Conservation (phyloP, 92 coral and sea anemone genomes). For the Paramuricea clavata region DNA sequence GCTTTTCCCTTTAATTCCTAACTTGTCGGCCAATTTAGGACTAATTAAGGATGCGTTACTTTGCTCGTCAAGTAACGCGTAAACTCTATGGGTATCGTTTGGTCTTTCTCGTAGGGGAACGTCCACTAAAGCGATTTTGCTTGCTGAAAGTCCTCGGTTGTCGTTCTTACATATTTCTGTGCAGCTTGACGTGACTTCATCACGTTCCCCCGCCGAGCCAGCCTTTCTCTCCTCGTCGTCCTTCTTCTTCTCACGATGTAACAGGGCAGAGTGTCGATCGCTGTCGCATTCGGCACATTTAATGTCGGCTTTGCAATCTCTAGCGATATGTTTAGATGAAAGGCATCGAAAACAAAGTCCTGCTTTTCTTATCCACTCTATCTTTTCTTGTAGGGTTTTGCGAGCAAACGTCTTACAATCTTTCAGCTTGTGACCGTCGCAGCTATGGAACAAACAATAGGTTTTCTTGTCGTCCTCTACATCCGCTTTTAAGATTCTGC, state of each 20-base stretch:
- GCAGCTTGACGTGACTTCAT: no score
- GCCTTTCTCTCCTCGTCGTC: not conserved
- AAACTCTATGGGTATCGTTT: constrained; percentile 37
- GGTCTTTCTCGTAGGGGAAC: constrained; percentile 45
- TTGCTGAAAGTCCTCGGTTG: constrained; percentile 50
- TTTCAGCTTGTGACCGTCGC: not conserved
- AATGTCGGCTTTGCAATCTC: not conserved
- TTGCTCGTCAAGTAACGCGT: constrained; percentile 60
- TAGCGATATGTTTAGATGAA: not conserved
- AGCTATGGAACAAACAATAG: not conserved
- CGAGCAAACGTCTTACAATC: not conserved
- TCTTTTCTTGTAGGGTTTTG: not conserved
- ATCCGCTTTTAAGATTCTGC: not conserved
- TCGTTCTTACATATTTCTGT: not conserved
- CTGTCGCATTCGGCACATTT: not conserved
- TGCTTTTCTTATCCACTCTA: not conserved
- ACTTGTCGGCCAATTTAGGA: constrained; percentile 52
- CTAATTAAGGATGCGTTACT: constrained; percentile 60
- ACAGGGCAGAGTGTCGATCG: constrained; percentile 26
- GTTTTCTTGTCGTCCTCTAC: not conserved
- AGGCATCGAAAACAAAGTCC: constrained; percentile 23
- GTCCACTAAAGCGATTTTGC: constrained; percentile 53
- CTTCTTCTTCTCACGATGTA: constrained; percentile 38
- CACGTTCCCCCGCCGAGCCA: no score
- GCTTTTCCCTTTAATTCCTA: constrained; percentile 38